A percentile compares a stretch with the other conserved stretches of the same genome.
Evolutionary conservation across 2,797 vertebrate species (phyloP).

Genomic region (Pristis pectinata): DNA sequence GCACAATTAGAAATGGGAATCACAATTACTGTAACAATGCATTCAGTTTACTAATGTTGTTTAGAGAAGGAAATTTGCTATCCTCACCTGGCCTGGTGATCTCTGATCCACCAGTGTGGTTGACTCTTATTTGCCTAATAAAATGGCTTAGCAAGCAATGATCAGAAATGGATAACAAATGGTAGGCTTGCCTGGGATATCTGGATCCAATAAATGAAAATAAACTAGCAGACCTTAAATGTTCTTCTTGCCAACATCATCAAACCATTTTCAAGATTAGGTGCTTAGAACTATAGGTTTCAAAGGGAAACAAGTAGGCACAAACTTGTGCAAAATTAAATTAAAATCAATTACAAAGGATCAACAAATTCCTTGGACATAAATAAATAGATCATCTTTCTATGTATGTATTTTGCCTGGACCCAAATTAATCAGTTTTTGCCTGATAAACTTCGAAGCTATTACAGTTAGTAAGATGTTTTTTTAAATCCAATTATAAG

Average conservation of each 20-base stretch:
- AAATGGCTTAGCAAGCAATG: too few species aligned
- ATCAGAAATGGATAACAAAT: too few species aligned
- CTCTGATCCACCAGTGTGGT: too few species aligned
- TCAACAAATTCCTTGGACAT: background rate
- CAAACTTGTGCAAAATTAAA: background rate
- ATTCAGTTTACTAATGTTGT: too few species aligned
- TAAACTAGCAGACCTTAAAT: too few species aligned
- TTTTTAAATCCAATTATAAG: background rate
- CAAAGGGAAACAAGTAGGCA: background rate
- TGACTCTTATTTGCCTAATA: too few species aligned
- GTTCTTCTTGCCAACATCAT: background rate
- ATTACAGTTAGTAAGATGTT: background rate
- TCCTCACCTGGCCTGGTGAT: too few species aligned
- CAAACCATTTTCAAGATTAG: background rate
- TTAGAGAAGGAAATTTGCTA: too few species aligned
- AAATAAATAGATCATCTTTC: background rate
- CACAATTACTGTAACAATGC: too few species aligned
- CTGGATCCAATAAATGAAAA: too few species aligned
- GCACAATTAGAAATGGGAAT: too few species aligned
- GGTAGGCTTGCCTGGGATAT: too few species aligned
- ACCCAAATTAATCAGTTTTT: background rate
- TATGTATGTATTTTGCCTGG: background rate
- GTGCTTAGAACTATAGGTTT: background rate
- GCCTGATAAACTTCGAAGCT: background rate
- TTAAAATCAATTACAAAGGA: background rate